These are phyloP conservation scores for Pontoporia blainvillei DNA, from an alignment of 2,113 vertebrate genomes.

Conservation along the genomic window DNA sequence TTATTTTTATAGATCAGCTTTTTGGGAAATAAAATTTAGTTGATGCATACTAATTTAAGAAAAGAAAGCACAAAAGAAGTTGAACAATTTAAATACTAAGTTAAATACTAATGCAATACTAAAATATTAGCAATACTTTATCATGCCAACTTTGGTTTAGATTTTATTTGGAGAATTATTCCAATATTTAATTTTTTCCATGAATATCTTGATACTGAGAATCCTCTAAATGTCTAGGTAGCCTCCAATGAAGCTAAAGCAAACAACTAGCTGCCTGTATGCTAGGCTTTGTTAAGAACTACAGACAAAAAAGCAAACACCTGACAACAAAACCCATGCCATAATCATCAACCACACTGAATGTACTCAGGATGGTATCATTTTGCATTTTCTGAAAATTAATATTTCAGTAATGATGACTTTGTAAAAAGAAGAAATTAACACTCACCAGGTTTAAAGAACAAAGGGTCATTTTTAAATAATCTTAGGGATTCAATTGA, in stretches of 20 bases:
- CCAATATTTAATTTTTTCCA: neutral
- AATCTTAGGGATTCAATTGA: constrained; percentile 91
- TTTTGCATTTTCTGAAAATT: constrained; percentile 26
- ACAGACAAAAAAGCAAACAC: neutral
- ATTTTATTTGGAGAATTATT: constrained; percentile 18
- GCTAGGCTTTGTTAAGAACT: neutral
- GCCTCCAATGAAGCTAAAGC: neutral
- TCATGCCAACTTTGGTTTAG: neutral
- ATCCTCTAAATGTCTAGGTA: neutral
- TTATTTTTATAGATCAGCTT: neutral
- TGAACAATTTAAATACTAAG: neutral
- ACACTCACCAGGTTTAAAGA: constrained; percentile 95
- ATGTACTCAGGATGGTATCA: neutral
- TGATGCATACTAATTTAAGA: neutral
- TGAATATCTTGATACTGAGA: neutral
- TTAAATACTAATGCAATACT: neutral
- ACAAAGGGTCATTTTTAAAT: constrained; percentile 95
- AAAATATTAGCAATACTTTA: neutral
- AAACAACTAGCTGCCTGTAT: neutral
- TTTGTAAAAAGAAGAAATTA: constrained; percentile 42
- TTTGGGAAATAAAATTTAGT: constrained; percentile 34
- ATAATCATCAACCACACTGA: neutral
- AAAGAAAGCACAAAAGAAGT: neutral
- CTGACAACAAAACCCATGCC: neutral
- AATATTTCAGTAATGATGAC: neutral